Conservation (phyloP, 2,113 vertebrate genomes). For the Aegotheles bennettii region DNA sequence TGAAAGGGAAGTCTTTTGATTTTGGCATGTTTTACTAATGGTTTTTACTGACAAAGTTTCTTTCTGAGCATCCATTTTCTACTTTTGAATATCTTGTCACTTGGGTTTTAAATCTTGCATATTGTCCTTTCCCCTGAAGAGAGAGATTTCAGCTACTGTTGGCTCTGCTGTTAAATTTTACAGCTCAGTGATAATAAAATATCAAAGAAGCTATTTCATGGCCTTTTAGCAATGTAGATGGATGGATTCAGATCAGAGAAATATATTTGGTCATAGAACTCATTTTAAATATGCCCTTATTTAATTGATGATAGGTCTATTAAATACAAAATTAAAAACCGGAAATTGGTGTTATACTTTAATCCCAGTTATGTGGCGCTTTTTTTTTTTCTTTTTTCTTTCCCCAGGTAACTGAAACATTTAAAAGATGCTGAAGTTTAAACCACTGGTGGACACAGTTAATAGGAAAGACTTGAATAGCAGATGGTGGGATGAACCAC, state of each 20-base stretch:
- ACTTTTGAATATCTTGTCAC: slow-evolving; percentile 62
- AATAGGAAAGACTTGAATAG: slow-evolving; percentile 40
- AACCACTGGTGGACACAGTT: not conserved
- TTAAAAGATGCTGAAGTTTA: slow-evolving; percentile 51
- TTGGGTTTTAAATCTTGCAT: slow-evolving; percentile 64
- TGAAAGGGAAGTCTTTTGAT: slow-evolving; percentile 61
- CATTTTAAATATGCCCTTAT: slow-evolving; percentile 1
- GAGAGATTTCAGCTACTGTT: slow-evolving; percentile 44
- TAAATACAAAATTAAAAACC: slow-evolving; percentile 24
- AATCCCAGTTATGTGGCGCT: not conserved
- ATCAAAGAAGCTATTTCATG: slow-evolving; percentile 65
- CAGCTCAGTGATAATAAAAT: slow-evolving; percentile 65
- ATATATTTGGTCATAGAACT: slow-evolving; percentile 41
- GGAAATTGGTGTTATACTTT: not conserved
- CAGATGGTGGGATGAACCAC: slow-evolving; percentile 37
- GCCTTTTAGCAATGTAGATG: slow-evolving; percentile 59
- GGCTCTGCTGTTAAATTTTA: slow-evolving; percentile 68
- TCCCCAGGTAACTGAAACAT: not conserved
- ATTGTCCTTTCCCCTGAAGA: slow-evolving; percentile 60
- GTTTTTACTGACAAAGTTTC: slow-evolving; percentile 62
- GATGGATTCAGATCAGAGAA: slow-evolving; percentile 63
- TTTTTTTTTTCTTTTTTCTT: not conserved
- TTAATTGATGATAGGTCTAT: slow-evolving; percentile 62
- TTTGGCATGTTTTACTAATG: slow-evolving; percentile 61
- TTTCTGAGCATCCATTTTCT: slow-evolving; percentile 50